Base-by-base conservation (phyloP, 2,888 invertebrate species). In the Diabrotica balteata region DNA sequence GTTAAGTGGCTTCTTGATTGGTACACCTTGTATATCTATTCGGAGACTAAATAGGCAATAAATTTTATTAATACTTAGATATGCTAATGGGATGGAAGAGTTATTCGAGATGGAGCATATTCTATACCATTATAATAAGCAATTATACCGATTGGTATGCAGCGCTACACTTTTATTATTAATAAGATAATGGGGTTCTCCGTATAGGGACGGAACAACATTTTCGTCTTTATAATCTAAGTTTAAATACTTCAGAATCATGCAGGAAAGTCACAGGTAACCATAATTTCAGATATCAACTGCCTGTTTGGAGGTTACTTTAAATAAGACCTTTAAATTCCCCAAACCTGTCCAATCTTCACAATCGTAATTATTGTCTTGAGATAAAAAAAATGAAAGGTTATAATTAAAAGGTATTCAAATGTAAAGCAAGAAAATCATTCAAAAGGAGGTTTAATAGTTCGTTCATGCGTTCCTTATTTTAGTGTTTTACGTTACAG, bases 31-130 rank as follows among this genome's bases (percentile, higher is more conserved):
- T 62, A 55, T 72, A 72, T 70, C 72, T 69, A 66, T 63, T 59
- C 55, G 57, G 47, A 54, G 50, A 53, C 69, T 68, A 68, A 71
- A 73, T 69, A 71, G 73, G 69, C 60, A 68, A 69, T 73, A 71
- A 73, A 73, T 71, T 71, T 64, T 64, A 66, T 66, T 69, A 68
- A 71, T 70, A 67, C 69, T 59, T 52, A 66, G 69, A 68, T 70
- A 72, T 72, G 70, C 64, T 73, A 73, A 70, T 71, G 67, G 68
- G 59, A 53, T 55, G 46, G 44, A 58, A 59, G 69, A 67, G 58
- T 63, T 71, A 71, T 66, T 66, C 60, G 45, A 64, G 44, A 45
- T 58, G 55, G 54, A 63, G 55, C 54, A 62, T 66, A 58, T 69
- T 65, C 49, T 66, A 54, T 64, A 63, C 62, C 68, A 66, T 67